Evolutionary conservation across 2,888 invertebrate species (phyloP).

Genomic region (Stenodera caucasica): DNA sequence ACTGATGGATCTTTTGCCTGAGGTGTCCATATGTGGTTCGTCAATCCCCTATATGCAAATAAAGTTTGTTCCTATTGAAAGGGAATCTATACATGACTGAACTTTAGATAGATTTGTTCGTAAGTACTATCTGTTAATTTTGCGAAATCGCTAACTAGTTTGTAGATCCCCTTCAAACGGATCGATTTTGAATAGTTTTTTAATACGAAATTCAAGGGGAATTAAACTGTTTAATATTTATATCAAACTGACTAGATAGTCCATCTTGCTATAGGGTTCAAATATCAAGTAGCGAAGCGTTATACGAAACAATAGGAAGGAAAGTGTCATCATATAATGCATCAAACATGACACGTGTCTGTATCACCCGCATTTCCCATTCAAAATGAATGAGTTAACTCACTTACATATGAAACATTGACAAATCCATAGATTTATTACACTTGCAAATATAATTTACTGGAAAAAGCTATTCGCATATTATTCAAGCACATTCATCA

Average conservation of each 20-base stretch:
- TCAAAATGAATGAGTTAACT: conserved; percentile 20
- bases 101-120: not conserved
- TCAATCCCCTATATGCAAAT: conserved; percentile 4
- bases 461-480: not conserved
- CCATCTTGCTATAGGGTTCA: conserved; percentile 9
- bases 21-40: conserved; percentile 16
- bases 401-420: conserved; percentile 27
- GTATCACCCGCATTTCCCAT: conserved; percentile 27
- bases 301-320: conserved; percentile 29
- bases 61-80: not conserved
- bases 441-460: conserved; percentile 16
- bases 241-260: not conserved
- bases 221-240: not conserved
- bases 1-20: conserved; percentile 24
- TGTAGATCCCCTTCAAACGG: no score
- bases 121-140: not conserved
- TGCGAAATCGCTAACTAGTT: not conserved
- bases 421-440: conserved; percentile 26
- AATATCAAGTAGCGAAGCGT: conserved; percentile 24
- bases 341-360: conserved; percentile 31
- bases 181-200: no score
- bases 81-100: not conserved
- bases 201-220: no score
- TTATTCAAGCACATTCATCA: conserved; percentile 8
- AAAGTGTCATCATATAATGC: conserved; percentile 29